Base-by-base conservation (phyloP, 2,888 invertebrate genomes). In the Euplagia quadripunctaria region DNA sequence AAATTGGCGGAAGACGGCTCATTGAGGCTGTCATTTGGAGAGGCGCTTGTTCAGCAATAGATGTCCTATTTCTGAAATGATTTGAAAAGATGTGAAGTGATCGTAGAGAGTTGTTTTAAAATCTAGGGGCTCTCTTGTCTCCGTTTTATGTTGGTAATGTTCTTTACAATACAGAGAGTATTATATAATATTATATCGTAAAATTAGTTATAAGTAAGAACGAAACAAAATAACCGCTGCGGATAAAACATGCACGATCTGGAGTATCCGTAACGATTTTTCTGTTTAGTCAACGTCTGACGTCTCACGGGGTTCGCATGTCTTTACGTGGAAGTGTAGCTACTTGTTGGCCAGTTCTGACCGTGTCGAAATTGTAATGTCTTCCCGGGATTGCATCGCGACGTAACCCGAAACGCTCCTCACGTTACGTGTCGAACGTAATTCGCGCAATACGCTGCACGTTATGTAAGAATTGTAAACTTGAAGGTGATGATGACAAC, bases 331-430 rank as follows among this genome's bases (percentile, higher is more conserved):
- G 94, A 94, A 94, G 86, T 86, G 83, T 81, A 73, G 80, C 76
- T 80, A 81, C 76, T 80, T 78, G 75, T 80, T 75, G 74, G 78
- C 76, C 77, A 83, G 76, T 83, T 84, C 79, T 81, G 83, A 83
- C 86, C 89, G 91, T 92, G 90, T 90, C 92, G 89, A 93, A 93
- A 91, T 83, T 74, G 80, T 93, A 92, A 94, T 93, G 92, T 90
- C 89, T 95, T 94, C 94, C 94, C 90, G 89, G 92, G 93, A 94
- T 87, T 87, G 86, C 85, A 80, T 82, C 70, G 81, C 86, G 80
- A 88, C 88, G 94, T 90, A 92, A 94, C 90, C 89, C 85, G 92
- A 93, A 89, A 88, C 92, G 87, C 82, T 87, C 84, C 87, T 92
- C 92, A 82, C 78, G 87, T 94, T 92, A 90, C 92, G 87, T 87